Conservation (phyloP, 2,797 vertebrate genomes). For the Morus bassanus region DNA sequence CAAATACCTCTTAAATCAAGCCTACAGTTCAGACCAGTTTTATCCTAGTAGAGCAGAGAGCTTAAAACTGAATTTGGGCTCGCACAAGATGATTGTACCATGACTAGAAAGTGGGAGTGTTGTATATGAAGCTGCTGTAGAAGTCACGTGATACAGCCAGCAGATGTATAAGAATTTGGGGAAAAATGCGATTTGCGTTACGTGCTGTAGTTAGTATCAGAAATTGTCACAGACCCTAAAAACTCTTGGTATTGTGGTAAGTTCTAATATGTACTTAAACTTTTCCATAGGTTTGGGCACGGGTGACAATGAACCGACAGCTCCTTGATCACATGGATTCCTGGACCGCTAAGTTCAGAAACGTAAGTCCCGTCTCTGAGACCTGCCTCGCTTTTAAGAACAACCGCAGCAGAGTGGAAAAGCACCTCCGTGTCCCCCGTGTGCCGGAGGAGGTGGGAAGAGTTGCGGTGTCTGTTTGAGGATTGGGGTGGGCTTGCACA, state of each 20-base stretch:
- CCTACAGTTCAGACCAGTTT: background rate
- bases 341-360: slow-evolving; percentile 96
- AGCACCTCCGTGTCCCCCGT: too few species aligned
- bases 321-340: slow-evolving; percentile 88
- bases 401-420: background rate
- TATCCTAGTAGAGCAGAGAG: background rate
- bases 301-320: slow-evolving; percentile 88
- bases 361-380: slow-evolving; percentile 76
- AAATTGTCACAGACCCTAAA: background rate
- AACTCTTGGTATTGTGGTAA: background rate
- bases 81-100: accelerated
- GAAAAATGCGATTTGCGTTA: background rate
- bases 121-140: background rate
- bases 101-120: background rate
- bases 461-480: background rate
- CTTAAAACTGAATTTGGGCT: background rate
- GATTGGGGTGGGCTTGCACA: background rate
- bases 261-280: background rate
- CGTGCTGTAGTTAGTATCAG: background rate
- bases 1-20: background rate
- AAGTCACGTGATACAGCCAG: background rate
- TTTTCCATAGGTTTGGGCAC: slow-evolving; percentile 88
- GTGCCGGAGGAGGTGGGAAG: background rate
- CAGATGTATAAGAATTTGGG: too few species aligned
- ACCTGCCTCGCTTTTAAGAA: background rate